Conservation (phyloP, 2,113 vertebrate genomes). For the Antechinus stuartii region DNA sequence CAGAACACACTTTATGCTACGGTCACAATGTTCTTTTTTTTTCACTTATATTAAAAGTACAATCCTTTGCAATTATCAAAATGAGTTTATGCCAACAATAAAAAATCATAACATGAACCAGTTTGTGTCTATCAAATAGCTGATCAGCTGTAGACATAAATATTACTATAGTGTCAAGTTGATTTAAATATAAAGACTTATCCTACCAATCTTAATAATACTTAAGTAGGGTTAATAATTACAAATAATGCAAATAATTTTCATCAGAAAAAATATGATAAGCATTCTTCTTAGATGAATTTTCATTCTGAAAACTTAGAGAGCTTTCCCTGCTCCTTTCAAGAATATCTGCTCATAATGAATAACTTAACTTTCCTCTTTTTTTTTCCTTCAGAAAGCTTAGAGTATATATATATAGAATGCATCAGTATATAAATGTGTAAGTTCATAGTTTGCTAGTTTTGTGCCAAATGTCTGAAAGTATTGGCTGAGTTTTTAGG, state of each 20-base stretch:
- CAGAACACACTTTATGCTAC: background rate
- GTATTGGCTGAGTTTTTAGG: background rate
- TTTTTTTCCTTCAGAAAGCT: background rate
- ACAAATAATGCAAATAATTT: background rate
- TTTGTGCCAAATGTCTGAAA: background rate
- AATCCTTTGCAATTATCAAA: background rate
- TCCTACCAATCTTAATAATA: background rate
- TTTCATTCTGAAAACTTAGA: background rate
- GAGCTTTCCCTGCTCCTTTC: background rate
- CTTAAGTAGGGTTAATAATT: background rate
- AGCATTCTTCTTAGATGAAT: background rate
- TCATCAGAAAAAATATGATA: background rate
- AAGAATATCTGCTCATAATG: background rate
- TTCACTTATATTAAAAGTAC: background rate
- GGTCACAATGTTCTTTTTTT: background rate
- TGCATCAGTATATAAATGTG: background rate
- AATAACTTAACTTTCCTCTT: background rate
- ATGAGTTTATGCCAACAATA: background rate
- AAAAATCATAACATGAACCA: background rate
- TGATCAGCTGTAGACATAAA: background rate
- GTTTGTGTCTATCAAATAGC: background rate
- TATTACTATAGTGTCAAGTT: background rate
- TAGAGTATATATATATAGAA: background rate
- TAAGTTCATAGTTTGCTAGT: background rate
- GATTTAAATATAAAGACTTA: background rate